Base-by-base conservation (phyloP, 2,797 vertebrate genomes). In the Coilia nasus region DNA sequence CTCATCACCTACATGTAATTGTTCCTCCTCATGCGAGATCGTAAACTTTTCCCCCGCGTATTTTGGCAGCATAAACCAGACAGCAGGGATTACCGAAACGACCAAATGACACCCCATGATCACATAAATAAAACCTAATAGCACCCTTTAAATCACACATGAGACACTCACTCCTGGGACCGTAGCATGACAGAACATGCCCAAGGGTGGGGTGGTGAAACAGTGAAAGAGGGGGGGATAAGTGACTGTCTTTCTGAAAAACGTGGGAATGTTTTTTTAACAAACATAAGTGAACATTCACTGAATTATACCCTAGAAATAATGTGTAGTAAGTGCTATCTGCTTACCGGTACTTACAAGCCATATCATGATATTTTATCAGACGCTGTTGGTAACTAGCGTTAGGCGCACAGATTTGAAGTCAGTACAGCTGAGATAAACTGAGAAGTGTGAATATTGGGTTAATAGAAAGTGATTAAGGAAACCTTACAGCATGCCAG, bases 51-150 rank as follows among this genome's bases (percentile, higher is more conserved):
- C 67, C 31, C 15, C 67, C 15, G 28, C 35, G 15, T 15, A 75
- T 75, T 81, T 86, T 15, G 25, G 71, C 54, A 6, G 35, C 10
- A 88, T 82, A 91, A 91, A 92, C 86, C 89, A 94, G 92, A 94
- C 92, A 86, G 85, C 81, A 83, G 21, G n/a, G 75, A 85, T 87
- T 88, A 91, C 50, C 71, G 85, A 87, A 89, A 83, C 82, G 78
- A 62, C 35, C 84, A 85, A 81, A 88, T 85, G 75, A 87, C 35
- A 89, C 86, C 89, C 89, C 85, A 57, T 91, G 89, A 92, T 91
- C 90, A 86, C 88, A 81, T 90, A 90, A 92, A 93, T 92, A 87
- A 90, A 89, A 88, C 83, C 91, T 93, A 93, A 94, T 90, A 90
- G 86, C 87, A 90, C 91, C 88, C 90, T 50, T 92, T 80, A 89